Conservation (phyloP, 1,140 invertebrate genomes). For the Hyles euphorbiae region DNA sequence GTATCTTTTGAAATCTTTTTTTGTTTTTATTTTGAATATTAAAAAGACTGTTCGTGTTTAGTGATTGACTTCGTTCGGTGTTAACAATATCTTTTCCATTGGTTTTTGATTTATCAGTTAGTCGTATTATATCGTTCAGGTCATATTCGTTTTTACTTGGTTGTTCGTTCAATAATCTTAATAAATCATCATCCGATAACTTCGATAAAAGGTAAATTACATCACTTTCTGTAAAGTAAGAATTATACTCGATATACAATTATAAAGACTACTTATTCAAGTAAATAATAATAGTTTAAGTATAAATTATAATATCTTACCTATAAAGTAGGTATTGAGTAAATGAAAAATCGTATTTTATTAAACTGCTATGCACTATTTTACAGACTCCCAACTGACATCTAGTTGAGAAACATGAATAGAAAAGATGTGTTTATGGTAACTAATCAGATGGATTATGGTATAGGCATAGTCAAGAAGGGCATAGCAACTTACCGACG, state of each 20-base stretch:
- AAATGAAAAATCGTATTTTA: too few relatives aligned
- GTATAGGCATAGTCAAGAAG: too few relatives aligned
- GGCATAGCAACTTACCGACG: slow-evolving; percentile 32
- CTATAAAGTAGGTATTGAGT: too few relatives aligned
- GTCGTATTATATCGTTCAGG: slow-evolving; percentile 45
- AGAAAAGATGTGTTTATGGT: too few relatives aligned
- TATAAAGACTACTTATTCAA: too few relatives aligned
- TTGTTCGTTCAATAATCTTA: slow-evolving; percentile 47
- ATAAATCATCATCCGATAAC: slow-evolving; percentile 51
- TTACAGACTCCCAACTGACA: too few relatives aligned
- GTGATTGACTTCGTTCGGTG: background rate
- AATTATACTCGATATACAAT: slow-evolving; percentile 1
- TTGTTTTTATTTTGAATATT: slow-evolving; percentile 17
- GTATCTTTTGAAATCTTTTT: slow-evolving; percentile 24
- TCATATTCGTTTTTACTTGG: slow-evolving; percentile 47
- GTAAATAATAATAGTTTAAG: too few relatives aligned
- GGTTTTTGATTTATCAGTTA: slow-evolving; percentile 28
- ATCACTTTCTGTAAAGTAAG: slow-evolving; percentile 38
- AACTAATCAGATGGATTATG: too few relatives aligned
- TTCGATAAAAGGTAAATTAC: slow-evolving; percentile 53
- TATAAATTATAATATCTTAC: too few relatives aligned
- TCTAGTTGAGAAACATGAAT: too few relatives aligned
- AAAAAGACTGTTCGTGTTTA: slow-evolving; percentile 1
- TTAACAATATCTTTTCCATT: slow-evolving; percentile 7
- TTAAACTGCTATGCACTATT: too few relatives aligned